Percentiles rank a stretch among this genome's conserved stretches.
Conservation (phyloP, 1,140 invertebrate genomes). For the Drosophila biarmipes region DNA sequence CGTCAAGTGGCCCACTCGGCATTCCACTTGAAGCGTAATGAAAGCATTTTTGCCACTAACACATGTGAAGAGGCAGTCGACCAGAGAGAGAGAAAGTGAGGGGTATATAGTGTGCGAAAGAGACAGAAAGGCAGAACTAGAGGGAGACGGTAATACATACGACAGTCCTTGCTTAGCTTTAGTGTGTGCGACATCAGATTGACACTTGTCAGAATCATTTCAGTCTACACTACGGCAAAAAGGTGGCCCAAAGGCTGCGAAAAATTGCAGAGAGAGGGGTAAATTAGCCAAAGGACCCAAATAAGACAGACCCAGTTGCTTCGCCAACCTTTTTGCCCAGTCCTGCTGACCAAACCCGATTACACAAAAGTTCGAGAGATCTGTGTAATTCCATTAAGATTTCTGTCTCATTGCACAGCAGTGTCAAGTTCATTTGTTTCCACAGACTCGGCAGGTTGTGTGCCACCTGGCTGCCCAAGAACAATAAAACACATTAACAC, state of each 20-base stretch:
- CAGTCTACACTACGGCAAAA: constrained; percentile 27
- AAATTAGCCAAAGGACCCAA: constrained; percentile 27
- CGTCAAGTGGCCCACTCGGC: constrained; percentile 74
- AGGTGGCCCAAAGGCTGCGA: constrained; percentile 15
- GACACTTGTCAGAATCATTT: constrained; percentile 70
- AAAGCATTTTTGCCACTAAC: constrained; percentile 77
- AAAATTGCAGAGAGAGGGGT: constrained; percentile 4
- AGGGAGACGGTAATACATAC: background rate
- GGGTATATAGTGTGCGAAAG: background rate
- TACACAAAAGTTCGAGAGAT: constrained; percentile 35
- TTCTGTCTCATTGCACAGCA: constrained; percentile 55
- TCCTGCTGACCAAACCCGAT: constrained; percentile 12
- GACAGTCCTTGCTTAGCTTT: constrained; percentile 52
- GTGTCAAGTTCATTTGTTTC: constrained; percentile 54
- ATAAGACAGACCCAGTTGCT: background rate
- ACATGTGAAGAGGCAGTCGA: constrained; percentile 31
- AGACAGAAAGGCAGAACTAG: background rate
- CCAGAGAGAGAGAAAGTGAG: background rate
- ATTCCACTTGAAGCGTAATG: constrained; percentile 79
- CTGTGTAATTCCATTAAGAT: constrained; percentile 57
- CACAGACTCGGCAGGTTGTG: constrained; percentile 18
- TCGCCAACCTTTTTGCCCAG: background rate
- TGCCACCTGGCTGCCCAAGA: constrained; percentile 46
- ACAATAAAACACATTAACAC: constrained; percentile 78
- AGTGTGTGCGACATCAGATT: constrained; percentile 57